A percentile compares a stretch with the other conserved stretches of the same genome.
phyloP scores from a whole-genome alignment of 2,113 vertebrate species.

The Caranx ignobilis region DNA sequence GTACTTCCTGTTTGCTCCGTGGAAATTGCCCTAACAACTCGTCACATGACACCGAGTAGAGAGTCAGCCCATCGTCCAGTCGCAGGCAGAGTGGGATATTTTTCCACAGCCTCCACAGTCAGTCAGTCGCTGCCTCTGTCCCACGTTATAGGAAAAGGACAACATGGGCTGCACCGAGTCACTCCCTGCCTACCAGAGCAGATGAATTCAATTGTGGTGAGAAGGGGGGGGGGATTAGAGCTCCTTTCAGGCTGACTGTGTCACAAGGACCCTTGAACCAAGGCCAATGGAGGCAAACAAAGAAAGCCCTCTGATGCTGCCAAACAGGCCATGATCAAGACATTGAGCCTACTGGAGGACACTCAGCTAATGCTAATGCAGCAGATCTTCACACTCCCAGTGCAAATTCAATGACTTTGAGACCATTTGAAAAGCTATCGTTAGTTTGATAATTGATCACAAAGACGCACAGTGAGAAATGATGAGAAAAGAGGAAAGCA shows the following conservation, averaged over 20 bases:
- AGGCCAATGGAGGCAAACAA: constrained; percentile 59
- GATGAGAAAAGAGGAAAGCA: neutral
- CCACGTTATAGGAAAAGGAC: constrained; percentile 21
- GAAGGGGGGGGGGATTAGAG: neutral
- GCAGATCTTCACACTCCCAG: constrained; percentile 2
- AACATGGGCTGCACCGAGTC: constrained; percentile 30
- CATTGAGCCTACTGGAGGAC: constrained; percentile 21
- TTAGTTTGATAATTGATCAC: neutral
- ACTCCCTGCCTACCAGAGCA: constrained; percentile 33
- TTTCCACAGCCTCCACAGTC: constrained; percentile 17
- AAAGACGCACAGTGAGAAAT: neutral
- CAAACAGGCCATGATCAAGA: constrained; percentile 25
- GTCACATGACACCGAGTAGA: constrained; percentile 22
- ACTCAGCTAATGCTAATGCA: constrained; percentile 36
- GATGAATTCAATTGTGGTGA: constrained; percentile 41
- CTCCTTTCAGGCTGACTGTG: constrained; percentile 57
- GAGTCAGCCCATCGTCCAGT: constrained; percentile 15
- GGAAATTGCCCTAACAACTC: constrained; percentile 32
- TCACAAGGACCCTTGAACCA: constrained; percentile 65
- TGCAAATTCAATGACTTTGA: neutral
- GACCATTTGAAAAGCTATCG: too few species aligned
- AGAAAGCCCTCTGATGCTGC: constrained; percentile 46
- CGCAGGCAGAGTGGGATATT: neutral
- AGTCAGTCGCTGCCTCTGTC: constrained; percentile 33
- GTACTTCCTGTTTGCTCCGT: constrained; percentile 53